phyloP scores from a whole-genome alignment of 2,888 invertebrate species.

The Hoplodrina ambigua region DNA sequence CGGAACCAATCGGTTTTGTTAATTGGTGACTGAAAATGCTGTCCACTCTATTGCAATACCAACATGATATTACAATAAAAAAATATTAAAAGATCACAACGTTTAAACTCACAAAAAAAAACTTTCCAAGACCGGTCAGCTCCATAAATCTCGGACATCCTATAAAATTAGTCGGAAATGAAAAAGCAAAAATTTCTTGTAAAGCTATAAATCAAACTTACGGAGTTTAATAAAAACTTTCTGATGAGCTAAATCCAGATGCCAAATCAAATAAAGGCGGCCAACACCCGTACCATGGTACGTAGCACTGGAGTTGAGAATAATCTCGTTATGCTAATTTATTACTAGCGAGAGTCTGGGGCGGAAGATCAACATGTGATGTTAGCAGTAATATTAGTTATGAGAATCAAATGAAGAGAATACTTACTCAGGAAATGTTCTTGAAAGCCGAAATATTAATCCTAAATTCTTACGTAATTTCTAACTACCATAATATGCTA shows the following conservation, averaged over 20 bases:
- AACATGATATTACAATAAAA: constrained; percentile 4
- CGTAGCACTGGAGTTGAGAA: constrained; percentile 7
- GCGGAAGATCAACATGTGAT: constrained; percentile 38
- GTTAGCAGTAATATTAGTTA: constrained; percentile 15
- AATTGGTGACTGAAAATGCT: too few species aligned
- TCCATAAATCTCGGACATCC: constrained; percentile 44
- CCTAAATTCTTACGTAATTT: neutral
- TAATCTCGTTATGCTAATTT: constrained; percentile 42
- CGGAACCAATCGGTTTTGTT: too few species aligned
- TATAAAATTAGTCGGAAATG: constrained; percentile 51
- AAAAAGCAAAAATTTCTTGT: constrained; percentile 46
- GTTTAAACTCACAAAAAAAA: constrained; percentile 21
- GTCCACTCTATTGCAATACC: neutral
- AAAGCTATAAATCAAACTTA: constrained; percentile 64
- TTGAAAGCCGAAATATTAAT: neutral
- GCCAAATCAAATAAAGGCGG: constrained; percentile 61
- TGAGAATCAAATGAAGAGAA: constrained; percentile 9
- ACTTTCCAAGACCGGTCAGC: constrained; percentile 1
- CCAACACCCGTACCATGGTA: constrained; percentile 31
- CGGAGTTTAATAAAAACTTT: constrained; percentile 67
- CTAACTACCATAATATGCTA: too few species aligned
- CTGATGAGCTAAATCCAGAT: constrained; percentile 65
- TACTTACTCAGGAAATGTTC: neutral
- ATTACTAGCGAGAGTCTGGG: constrained; percentile 1
- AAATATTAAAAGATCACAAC: constrained; percentile 15